Base-by-base conservation (phyloP, 1,140 invertebrate species). In the Probaryconus sp. region DNA sequence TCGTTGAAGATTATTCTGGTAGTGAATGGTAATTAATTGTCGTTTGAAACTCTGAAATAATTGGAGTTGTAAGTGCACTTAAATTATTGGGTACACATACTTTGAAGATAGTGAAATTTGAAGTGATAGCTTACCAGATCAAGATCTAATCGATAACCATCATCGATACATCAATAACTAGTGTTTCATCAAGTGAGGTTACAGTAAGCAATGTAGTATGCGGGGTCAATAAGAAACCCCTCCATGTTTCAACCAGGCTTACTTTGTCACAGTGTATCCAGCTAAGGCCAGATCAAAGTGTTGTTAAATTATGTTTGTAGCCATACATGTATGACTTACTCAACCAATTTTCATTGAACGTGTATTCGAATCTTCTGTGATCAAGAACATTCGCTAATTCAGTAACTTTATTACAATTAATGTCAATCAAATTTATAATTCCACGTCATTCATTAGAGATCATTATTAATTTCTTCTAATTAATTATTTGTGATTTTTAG, bases 211-310 rank as follows among this genome's bases (percentile, higher is more conserved):
- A 37, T 13, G 30, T 14, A 31, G 16, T 10, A 37, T 20, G n/a
- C n/a, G 33, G 20, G 26, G 30, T 64, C 60, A 64, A 53, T 64
- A 35, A 38, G 45, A 64, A 53, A n/a, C n/a, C 60, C 30, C 48
- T 60, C 18, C 16, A 26, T 14, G 28, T 31, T 51, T 43, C 47
- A 35, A 3, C 2, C 18, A 14, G 6, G 30, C 33, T 53, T 65
- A 65, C 48, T 67, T 67, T 67, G 26, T 67, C 21, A 17, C 14
- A 30, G 18, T 53, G 31, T 28, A 31, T 14, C 5, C 10, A 40
- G 37, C 2, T 13, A 5, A 7, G 14, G 10, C 4, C 18, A 48
- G 51, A 67, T 67, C 63, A 67, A 67, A 67, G 63, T 56, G 63
- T 56, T 48, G 51, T 67, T 17, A 17, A 5, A 31, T 20, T 7